Evolutionary conservation across 2,113 vertebrate species (phyloP).

Genomic region (Mastomys natalensis): DNA sequence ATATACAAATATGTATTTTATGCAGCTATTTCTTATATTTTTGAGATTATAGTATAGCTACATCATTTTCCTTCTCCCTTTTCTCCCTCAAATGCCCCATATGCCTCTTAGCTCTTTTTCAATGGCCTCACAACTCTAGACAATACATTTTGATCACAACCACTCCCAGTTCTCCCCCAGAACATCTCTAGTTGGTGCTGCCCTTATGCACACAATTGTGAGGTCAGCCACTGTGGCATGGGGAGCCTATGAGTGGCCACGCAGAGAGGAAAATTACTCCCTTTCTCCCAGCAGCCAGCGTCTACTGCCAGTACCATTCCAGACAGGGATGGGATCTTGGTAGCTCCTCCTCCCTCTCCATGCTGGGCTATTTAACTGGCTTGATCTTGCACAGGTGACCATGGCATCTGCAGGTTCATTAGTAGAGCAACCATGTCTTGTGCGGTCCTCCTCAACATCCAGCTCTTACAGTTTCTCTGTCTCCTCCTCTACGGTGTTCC

Average conservation of each 20-base stretch:
- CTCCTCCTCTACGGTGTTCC: not conserved
- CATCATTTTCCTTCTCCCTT: not conserved
- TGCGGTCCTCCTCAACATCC: not conserved
- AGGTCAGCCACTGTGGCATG: not conserved
- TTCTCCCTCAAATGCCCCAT: not conserved
- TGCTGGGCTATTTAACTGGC: not conserved
- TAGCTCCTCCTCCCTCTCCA: not conserved
- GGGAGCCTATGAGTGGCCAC: not conserved
- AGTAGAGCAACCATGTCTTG: no score
- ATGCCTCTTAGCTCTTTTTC: not conserved
- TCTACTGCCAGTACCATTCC: not conserved
- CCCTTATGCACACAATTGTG: not conserved
- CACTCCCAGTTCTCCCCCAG: no score
- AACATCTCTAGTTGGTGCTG: not conserved
- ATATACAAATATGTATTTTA: not conserved
- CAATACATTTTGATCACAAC: not conserved
- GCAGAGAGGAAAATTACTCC: not conserved
- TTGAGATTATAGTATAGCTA: not conserved
- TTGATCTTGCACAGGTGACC: not conserved
- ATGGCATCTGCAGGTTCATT: no score
- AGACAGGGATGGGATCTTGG: not conserved
- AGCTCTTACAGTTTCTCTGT: not conserved
- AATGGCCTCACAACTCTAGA: not conserved
- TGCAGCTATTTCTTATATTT: not conserved
- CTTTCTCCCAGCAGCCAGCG: no score